Evolutionary conservation across 2,797 vertebrate species (phyloP), one percentile per base, ranked within the genome.

Genomic region (Xenops minutus): DNA sequence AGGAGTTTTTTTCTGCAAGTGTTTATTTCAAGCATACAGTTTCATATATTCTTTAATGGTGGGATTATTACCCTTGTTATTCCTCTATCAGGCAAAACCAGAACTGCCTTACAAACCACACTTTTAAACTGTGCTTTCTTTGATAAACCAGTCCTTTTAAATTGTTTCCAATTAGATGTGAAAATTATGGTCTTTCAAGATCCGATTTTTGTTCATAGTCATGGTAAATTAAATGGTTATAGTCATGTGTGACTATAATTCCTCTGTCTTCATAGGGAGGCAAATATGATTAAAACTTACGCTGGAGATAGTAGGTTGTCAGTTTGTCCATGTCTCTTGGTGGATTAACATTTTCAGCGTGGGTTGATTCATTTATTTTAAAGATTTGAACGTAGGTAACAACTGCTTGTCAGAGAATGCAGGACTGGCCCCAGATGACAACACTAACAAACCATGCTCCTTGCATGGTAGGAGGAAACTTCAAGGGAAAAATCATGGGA

Each of bases 1-100:
- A 71, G 30, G 19, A 4, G 7, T 19, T 32, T 78, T 67, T 69
- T 61, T 3, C 8, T 9, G 0, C 64, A 30, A 3, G 2, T 46
- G 8, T 85, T 78, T 49, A 37, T 86, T 93, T 67, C n/a, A 88
- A 41, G 37, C 4, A 5, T 41, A 19, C 14, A 1, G n/a, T 86
- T 86, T 85, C 14, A 67, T 79, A 14, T 30, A 8, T 82, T 55
- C 8, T 9, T 9, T 67, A 71, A 71, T 63, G 34, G 59, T 54
- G 26, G 61, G 12, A 48, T 89, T 88, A 43, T 71, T 85, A n/a
- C 14, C 8, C 11, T 37, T 67, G 17, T 58, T 84, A 69, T n/a
- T 89, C 64, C 77, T 54, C 30, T 81, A 20, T 36, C 8, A n/a
- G 48, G 14, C 39, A 69, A 85, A 91, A 84, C 30, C 16, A 71